Base-by-base conservation (phyloP, 2,113 vertebrate species). In the Xyrauchen texanus region DNA sequence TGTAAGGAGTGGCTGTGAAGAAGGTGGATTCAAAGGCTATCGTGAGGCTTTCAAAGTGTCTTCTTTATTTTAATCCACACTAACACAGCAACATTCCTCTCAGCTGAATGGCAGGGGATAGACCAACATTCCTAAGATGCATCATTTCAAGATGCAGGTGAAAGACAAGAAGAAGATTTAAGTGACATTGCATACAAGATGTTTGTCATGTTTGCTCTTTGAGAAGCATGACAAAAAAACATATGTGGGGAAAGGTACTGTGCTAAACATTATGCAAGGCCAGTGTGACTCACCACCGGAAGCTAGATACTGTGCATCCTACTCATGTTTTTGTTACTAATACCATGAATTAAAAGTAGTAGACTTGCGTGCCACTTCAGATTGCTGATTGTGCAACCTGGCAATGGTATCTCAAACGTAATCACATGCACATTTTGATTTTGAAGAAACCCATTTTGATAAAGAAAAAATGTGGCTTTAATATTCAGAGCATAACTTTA, bases 61-160 rank as follows among this genome's bases (percentile, higher is more conserved):
- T 74, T 74, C 34, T 62, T 13, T 13, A 15, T 6, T 71, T 60
- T 63, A n/a, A 63, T 75, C n/a, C n/a, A 10, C 11, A 63, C 16
- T 6, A 63, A 42, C 8, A 73, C 16, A 45, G 42, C 52, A 44
- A 34, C 51, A 57, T 70, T 70, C 34, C 52, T 70, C 52, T 57
- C 0, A 46, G 53, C 11, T 60, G 46, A 72, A 46, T 61, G 44
- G 4, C 21, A 61, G 3, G 45, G 57, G 13, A 73, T 16, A 16
- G 10, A 47, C n/a, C 44, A 44, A 13, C 13, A 58, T 58, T n/a
- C 12, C 55, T 58, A n/a, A n/a, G n/a, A n/a, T n/a, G n/a, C n/a
- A 11, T 6, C 7, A 47, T 55, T 73, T 60, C 6, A 16, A 21
- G 21, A 34, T 34, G 21, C 21, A 70, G n/a, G 67, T 0, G 21